These are phyloP conservation scores for Gonatopus flavifemur DNA, from an alignment of 1,140 invertebrate species.

Conservation along the genomic window DNA sequence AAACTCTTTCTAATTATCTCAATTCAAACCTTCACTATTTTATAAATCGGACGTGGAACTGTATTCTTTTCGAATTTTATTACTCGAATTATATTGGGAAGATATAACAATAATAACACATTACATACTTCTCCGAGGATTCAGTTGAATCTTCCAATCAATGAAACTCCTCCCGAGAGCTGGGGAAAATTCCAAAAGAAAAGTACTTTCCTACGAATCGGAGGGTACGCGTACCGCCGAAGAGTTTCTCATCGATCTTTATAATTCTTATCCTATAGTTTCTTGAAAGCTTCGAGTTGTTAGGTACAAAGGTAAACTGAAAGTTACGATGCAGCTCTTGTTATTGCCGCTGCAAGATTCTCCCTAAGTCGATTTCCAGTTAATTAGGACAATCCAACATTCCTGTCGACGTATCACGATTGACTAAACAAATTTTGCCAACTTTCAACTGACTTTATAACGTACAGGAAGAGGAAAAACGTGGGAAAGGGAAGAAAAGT, in stretches of 20 bases:
- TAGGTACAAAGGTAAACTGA: conserved; percentile 17
- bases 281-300: not conserved
- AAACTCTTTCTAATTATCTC: too few relatives aligned
- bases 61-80: too few relatives aligned
- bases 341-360: too few relatives aligned
- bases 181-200: too few relatives aligned
- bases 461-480: too few relatives aligned
- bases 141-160: conserved; percentile 9
- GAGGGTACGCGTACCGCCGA: not conserved
- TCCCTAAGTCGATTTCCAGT: conserved; percentile 13
- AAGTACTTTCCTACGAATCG: conserved; percentile 6
- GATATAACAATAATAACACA: too few relatives aligned
- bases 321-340: conserved; percentile 5
- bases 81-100: too few relatives aligned
- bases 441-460: too few relatives aligned
- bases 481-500: not conserved
- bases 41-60: too few relatives aligned
- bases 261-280: conserved; percentile 12
- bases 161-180: conserved; percentile 12
- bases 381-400: conserved; percentile 18
- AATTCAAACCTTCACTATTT: too few relatives aligned
- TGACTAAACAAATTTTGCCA: not conserved
- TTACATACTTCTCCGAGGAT: too few relatives aligned
- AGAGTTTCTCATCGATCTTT: conserved; percentile 9
- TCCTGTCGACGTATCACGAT: not conserved